A percentile compares a stretch with the other conserved stretches of the same genome.
phyloP scores from a whole-genome alignment of 2,888 invertebrate species.

The Galerucella pusilla region DNA sequence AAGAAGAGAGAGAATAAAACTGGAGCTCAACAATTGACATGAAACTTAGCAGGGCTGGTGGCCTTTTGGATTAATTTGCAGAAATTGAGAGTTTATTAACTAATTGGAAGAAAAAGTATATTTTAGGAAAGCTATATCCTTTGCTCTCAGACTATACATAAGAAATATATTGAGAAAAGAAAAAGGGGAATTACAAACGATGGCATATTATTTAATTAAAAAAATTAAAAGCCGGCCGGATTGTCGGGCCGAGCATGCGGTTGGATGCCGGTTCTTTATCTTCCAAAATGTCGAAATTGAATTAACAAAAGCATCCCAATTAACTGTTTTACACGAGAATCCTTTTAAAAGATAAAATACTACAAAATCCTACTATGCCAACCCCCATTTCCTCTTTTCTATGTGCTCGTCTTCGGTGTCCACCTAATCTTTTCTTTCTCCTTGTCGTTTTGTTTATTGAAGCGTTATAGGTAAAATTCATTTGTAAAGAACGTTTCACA shows the following conservation, averaged over 20 bases:
- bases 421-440: slow-evolving; percentile 6
- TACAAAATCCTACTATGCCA: slow-evolving; percentile 32
- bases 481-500: background rate
- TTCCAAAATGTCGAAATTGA: slow-evolving; percentile 43
- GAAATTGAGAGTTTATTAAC: too few species aligned
- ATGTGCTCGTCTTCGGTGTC: slow-evolving; percentile 12
- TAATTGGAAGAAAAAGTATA: too few species aligned
- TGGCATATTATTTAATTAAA: slow-evolving; percentile 43
- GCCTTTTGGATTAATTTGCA: too few species aligned
- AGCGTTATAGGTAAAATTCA: background rate
- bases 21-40: too few species aligned
- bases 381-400: slow-evolving; percentile 37
- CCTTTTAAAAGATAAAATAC: slow-evolving; percentile 47
- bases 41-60: too few species aligned
- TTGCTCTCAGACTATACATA: slow-evolving; percentile 6
- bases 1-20: too few species aligned
- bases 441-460: slow-evolving; percentile 6
- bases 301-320: slow-evolving; percentile 48
- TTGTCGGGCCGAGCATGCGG: slow-evolving; percentile 18
- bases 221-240: slow-evolving; percentile 39
- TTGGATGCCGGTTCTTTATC: slow-evolving; percentile 40
- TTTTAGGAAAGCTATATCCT: too few species aligned
- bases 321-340: slow-evolving; percentile 47
- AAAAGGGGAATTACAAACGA: slow-evolving; percentile 27
- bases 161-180: slow-evolving; percentile 12